Conservation (phyloP, 2,888 invertebrate genomes). For the Tenthredo scrophulariae region DNA sequence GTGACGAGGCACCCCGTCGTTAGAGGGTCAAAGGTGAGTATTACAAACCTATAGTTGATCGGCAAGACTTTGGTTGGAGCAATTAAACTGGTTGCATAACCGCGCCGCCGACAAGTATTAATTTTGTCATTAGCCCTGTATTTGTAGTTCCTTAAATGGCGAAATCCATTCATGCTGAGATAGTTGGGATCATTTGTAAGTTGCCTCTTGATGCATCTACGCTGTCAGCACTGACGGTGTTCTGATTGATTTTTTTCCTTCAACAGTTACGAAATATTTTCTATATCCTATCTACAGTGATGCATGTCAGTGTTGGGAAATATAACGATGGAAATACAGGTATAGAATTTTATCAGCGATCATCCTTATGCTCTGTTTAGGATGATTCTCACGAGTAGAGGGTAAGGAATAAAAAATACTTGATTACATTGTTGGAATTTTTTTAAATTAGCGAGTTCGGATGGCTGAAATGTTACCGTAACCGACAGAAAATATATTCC, state of each 20-base stretch:
- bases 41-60: slow-evolving; percentile 14
- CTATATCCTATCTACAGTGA: background rate
- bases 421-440: slow-evolving; percentile 2
- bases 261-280: slow-evolving; percentile 18
- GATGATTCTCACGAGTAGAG: slow-evolving; percentile 29
- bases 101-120: slow-evolving; percentile 13
- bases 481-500: background rate
- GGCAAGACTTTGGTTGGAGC: slow-evolving; percentile 28
- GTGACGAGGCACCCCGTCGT: slow-evolving; percentile 35
- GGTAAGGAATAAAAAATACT: background rate
- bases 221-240: background rate
- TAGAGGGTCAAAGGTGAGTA: slow-evolving; percentile 23
- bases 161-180: slow-evolving; percentile 21
- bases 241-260: slow-evolving; percentile 15
- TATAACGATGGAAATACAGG: background rate
- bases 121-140: slow-evolving; percentile 32
- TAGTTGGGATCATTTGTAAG: slow-evolving; percentile 22
- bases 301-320: slow-evolving; percentile 8
- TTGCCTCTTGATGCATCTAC: slow-evolving; percentile 5
- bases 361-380: slow-evolving; percentile 28
- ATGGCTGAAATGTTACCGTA: background rate
- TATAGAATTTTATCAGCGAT: background rate
- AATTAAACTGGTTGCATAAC: background rate
- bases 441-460: background rate
- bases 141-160: slow-evolving; percentile 21